These are phyloP conservation scores for Tetramorium alpestre DNA, from an alignment of 1,140 invertebrate species.

Conservation along the genomic window DNA sequence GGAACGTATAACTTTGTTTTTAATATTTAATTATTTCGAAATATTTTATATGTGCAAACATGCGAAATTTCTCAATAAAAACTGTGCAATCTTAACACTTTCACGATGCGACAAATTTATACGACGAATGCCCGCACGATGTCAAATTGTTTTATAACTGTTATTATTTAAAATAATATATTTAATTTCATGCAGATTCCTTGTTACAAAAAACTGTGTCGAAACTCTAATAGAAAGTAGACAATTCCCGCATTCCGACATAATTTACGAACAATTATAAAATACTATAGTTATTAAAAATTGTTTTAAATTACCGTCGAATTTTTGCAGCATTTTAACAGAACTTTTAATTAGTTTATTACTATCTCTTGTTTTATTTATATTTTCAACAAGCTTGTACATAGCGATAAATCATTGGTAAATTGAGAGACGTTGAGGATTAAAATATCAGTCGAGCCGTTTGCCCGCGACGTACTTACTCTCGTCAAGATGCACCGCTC, in stretches of 20 bases:
- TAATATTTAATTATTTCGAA: background rate
- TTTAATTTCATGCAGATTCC: background rate
- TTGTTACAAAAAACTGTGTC: background rate
- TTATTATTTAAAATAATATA: background rate
- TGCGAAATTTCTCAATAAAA: background rate
- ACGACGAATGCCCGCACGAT: background rate
- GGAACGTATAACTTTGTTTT: background rate
- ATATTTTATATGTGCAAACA: background rate
- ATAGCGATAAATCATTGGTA: background rate
- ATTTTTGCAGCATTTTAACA: conserved; percentile 5
- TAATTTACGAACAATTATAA: background rate
- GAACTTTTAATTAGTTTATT: background rate
- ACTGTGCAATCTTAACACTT: background rate
- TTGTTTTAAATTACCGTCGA: background rate
- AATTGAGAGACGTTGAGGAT: conserved; percentile 9
- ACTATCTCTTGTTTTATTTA: background rate
- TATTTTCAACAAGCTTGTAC: background rate
- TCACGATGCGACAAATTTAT: background rate
- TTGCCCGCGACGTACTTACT: background rate
- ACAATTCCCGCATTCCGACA: background rate
- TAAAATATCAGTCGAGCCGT: conserved; percentile 15
- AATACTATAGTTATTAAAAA: background rate
- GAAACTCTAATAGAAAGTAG: background rate
- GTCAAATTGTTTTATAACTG: background rate
- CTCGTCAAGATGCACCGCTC: conserved; percentile 28